phyloP scores from a whole-genome alignment of 2,888 invertebrate species.

The Amiota minor region DNA sequence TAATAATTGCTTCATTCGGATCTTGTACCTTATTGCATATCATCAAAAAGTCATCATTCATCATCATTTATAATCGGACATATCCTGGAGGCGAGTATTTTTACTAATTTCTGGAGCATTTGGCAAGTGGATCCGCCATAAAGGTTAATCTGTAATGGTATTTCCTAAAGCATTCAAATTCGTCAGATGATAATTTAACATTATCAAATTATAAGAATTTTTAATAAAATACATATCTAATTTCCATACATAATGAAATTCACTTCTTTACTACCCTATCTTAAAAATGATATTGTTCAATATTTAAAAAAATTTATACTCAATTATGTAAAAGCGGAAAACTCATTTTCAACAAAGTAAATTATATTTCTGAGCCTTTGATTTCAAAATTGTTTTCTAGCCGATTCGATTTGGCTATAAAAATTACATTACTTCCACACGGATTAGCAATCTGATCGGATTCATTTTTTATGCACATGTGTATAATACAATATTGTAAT shows the following conservation, averaged over 20 bases:
- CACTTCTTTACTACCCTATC: neutral
- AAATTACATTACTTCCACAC: slow-evolving; percentile 37
- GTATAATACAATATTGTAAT: no score
- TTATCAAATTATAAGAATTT: neutral
- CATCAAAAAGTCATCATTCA: no score
- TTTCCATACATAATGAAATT: neutral
- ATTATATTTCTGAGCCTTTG: slow-evolving; percentile 17
- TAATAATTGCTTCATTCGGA: no score
- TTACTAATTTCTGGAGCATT: no score
- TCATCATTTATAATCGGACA: no score
- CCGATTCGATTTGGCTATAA: slow-evolving; percentile 33
- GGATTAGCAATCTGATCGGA: slow-evolving; percentile 21
- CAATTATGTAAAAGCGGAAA: slow-evolving; percentile 13
- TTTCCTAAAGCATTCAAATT: no score
- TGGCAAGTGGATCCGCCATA: no score
- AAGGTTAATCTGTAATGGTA: no score
- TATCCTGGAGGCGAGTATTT: no score
- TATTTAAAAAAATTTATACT: slow-evolving; percentile 14
- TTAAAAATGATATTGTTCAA: neutral
- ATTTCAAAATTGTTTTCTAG: slow-evolving; percentile 23
- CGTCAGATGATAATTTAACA: no score
- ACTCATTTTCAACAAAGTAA: slow-evolving; percentile 14
- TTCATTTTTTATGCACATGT: neutral
- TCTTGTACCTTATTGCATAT: no score
- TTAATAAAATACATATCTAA: neutral